phyloP scores from a whole-genome alignment of 2,797 vertebrate species.

The Amphiprion clarkii region DNA sequence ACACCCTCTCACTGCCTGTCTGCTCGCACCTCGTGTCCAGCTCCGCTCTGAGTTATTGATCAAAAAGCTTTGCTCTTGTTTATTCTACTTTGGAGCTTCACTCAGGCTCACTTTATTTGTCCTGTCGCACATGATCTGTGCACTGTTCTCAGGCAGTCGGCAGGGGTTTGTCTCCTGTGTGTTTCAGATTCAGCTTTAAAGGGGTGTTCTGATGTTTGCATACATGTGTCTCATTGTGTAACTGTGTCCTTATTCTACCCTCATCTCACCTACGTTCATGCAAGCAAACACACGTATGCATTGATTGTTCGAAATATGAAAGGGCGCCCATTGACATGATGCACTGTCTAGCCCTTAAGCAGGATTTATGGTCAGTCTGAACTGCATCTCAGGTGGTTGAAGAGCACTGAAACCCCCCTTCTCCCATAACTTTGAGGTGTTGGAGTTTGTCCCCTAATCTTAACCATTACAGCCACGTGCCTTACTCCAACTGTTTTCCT shows the following conservation, averaged over 20 bases:
- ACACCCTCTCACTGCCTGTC: constrained; percentile 48
- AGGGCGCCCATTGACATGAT: not conserved
- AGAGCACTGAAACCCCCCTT: no score
- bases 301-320: not conserved
- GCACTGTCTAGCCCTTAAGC: not conserved
- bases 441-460: no score
- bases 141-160: constrained; percentile 10
- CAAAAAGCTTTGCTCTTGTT: constrained; percentile 58
- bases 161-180: constrained; percentile 6
- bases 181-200: constrained; percentile 3
- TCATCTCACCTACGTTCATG: not conserved
- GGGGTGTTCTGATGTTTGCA: not conserved
- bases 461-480: no score
- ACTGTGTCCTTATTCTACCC: not conserved
- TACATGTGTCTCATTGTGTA: not conserved
- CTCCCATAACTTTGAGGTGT: no score
- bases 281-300: not conserved
- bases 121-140: not conserved
- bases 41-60: constrained; percentile 61
- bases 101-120: constrained; percentile 37
- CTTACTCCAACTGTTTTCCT: no score
- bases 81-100: constrained; percentile 50
- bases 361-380: not conserved
- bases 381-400: no score
- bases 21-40: constrained; percentile 38